Percentiles rank a stretch among this genome's conserved stretches.
Conservation (phyloP, 2,113 vertebrate genomes). For the Archilochus colubris region DNA sequence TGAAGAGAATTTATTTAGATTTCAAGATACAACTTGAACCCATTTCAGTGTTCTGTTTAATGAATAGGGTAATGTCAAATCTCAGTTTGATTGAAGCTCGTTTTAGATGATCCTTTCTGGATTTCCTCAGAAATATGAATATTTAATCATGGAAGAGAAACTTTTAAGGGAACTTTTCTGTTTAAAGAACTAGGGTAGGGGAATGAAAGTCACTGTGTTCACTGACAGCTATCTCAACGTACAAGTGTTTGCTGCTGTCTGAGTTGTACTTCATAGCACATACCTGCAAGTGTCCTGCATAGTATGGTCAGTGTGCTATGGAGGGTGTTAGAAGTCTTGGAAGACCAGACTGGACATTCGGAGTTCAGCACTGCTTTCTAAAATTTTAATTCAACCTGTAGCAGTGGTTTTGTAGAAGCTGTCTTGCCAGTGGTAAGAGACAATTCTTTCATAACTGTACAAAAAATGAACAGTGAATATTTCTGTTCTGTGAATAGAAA, state of each 20-base stretch:
- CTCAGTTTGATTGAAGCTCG: constrained; percentile 1
- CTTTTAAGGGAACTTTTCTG: background rate
- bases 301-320: background rate
- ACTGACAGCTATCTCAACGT: background rate
- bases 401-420: background rate
- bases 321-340: background rate
- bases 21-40: background rate
- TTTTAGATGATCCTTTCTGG: background rate
- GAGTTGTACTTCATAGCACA: background rate
- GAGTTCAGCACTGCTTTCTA: background rate
- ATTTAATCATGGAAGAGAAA: background rate
- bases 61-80: background rate
- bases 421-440: background rate
- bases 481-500: background rate
- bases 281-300: background rate
- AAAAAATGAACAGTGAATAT: too few species aligned
- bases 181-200: background rate
- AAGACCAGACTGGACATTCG: background rate
- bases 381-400: background rate
- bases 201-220: background rate
- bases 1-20: background rate
- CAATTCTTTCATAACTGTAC: background rate
- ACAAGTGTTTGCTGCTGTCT: background rate
- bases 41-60: background rate
- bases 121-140: background rate